Evolutionary conservation across 2,888 invertebrate species (phyloP).

Genomic region (Drosophila recens): DNA sequence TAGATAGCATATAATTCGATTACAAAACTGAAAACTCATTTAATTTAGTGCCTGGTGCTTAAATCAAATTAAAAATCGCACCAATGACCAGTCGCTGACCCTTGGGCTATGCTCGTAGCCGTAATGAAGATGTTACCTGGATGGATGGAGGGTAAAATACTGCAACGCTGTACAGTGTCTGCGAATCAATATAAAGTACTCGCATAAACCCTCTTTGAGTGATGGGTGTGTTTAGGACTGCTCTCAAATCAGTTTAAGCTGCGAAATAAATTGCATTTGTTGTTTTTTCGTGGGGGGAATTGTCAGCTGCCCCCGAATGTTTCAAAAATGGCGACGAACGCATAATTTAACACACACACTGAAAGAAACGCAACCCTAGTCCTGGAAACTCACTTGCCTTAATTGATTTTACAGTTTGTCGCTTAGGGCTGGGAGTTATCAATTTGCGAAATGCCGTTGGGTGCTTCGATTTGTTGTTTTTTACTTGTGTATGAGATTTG

Average conservation of each 20-base stretch:
- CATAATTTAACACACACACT: conserved; percentile 62
- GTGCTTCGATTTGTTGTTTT: conserved; percentile 54
- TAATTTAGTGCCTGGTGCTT: conserved; percentile 58
- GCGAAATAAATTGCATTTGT: conserved; percentile 75
- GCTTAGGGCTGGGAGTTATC: conserved; percentile 51
- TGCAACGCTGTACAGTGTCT: conserved; percentile 66
- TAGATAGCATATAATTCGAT: neutral
- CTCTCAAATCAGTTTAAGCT: conserved; percentile 69
- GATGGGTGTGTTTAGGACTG: conserved; percentile 21
- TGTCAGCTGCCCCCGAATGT: conserved; percentile 27
- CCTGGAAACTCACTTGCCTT: conserved; percentile 63
- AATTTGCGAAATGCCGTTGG: conserved; percentile 69
- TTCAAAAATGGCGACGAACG: conserved; percentile 72
- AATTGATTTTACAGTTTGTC: conserved; percentile 71
- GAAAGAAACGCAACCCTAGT: conserved; percentile 20
- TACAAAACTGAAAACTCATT: conserved; percentile 64
- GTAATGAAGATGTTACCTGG: conserved; percentile 33
- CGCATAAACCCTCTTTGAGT: conserved; percentile 54
- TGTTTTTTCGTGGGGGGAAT: conserved; percentile 16
- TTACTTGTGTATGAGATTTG: conserved; percentile 24
- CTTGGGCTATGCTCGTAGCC: conserved; percentile 51
- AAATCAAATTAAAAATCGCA: conserved; percentile 79
- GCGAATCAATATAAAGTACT: conserved; percentile 69
- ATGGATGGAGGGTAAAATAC: conserved; percentile 48
- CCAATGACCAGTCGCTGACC: conserved; percentile 74